Evolutionary conservation across 2,113 vertebrate genomes (phyloP), one percentile per base, ranked within the genome.

Genomic region (Oreochromis spilurus): DNA sequence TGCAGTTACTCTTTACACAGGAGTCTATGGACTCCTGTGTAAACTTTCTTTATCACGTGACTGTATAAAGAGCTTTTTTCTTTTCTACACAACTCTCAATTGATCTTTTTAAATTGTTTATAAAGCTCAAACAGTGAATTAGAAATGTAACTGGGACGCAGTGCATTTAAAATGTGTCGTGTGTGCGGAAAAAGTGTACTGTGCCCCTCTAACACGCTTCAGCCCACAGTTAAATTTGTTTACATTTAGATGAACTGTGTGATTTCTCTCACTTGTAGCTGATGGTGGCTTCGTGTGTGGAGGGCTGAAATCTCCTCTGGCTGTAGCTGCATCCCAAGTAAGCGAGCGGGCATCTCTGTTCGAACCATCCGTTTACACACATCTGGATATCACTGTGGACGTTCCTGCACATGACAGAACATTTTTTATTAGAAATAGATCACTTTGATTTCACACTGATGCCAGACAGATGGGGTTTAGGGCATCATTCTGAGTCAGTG

Each of bases 281-380:
- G 43, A 99, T 89, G 5, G 93, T 97, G 60, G 98, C 97, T 80
- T 95, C 96, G 7, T 97, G 94, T 11, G 97, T 97, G 2, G 96
- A 96, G 0, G 98, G 98, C 40, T 95, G 95, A 89, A 99, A 97
- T 83, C 95, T 96, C 89, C 90, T 97, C 90, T 98, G 98, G 87
- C 95, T 96, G 93, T 97, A 98, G 48, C 97, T 98, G 91, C 99
- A 99, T 40, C 99, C 99, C 92, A 99, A 94, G 92, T 99, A 99
- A 55, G 99, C 96, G 1, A 99, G 96, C 0, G 99, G 99, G 84
- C 98, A 99, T 50, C 98, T 96, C 84, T 97, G 97, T 91, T 98
- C 97, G 55, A 99, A 99, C 99, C 99, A 99, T 24, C 98, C 98
- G 0, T 97, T 96, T 85, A 99, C 93, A 90, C 96, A 91, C 2